Percentiles rank a stretch among this genome's conserved stretches.
These are phyloP conservation scores for Monochamus alternatus DNA, from an alignment of 2,888 invertebrate genomes.

Conservation along the genomic window DNA sequence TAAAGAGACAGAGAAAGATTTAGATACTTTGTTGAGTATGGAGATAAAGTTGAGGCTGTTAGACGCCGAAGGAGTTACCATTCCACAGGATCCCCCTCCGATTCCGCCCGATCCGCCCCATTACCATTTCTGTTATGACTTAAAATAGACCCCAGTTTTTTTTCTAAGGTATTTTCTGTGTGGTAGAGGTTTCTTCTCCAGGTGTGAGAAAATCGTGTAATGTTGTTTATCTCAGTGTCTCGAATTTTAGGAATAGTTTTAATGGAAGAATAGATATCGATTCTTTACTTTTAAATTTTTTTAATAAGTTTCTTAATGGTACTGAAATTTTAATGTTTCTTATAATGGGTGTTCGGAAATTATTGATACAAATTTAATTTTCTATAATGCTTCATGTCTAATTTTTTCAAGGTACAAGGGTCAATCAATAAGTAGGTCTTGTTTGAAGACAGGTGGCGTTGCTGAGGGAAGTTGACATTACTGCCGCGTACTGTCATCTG, in stretches of 20 bases:
- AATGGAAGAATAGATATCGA: not conserved
- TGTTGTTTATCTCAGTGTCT: not conserved
- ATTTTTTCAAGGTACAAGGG: no score
- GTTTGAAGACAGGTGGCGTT: no score
- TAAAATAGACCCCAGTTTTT: constrained; percentile 71
- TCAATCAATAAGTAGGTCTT: no score
- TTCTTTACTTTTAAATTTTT: no score
- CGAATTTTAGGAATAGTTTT: not conserved
- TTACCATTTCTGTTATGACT: constrained; percentile 89
- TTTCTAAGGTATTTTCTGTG: constrained; percentile 15
- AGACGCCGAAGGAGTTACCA: constrained; percentile 95
- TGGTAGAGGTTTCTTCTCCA: not conserved
- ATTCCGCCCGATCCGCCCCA: constrained; percentile 95
- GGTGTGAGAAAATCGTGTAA: not conserved
- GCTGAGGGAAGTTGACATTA: no score
- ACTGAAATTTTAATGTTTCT: no score
- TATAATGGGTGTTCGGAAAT: no score
- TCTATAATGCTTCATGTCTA: no score
- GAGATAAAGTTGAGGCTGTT: constrained; percentile 94
- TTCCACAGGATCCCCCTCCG: constrained; percentile 93
- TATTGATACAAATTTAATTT: no score
- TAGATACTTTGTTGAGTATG: constrained; percentile 94
- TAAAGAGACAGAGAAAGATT: constrained; percentile 89
- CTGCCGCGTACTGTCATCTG: no score
- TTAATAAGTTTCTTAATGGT: no score